phyloP scores from a whole-genome alignment of 2,888 invertebrate species.

The Stegana nigrithorax region DNA sequence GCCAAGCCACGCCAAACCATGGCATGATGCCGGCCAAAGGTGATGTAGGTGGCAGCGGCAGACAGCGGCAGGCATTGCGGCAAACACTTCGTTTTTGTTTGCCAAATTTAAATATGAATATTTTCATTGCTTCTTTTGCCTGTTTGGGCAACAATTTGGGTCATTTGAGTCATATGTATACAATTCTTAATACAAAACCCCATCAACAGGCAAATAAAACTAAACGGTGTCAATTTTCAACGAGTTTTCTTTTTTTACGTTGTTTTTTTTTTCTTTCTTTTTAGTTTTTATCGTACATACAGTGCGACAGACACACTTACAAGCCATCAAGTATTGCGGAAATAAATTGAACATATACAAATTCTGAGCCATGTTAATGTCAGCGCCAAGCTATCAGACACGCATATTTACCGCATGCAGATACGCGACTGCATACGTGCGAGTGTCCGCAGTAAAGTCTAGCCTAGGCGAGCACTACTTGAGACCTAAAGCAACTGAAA shows the following conservation, averaged over 20 bases:
- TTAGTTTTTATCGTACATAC: too few relatives aligned
- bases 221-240: not conserved
- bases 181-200: conserved; percentile 33
- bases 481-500: too few relatives aligned
- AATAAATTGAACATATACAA: conserved; percentile 2
- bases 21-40: too few relatives aligned
- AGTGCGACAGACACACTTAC: too few relatives aligned
- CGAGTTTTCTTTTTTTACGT: not conserved
- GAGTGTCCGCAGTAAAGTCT: too few relatives aligned
- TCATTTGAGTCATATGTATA: conserved; percentile 56
- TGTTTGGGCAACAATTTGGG: conserved; percentile 56
- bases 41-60: not conserved
- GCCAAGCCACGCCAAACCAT: too few relatives aligned
- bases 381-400: conserved; percentile 17
- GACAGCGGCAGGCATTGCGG: not conserved
- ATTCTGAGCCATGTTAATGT: conserved; percentile 17
- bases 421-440: too few relatives aligned
- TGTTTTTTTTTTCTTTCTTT: not conserved
- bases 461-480: not conserved
- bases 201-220: not conserved
- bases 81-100: conserved; percentile 39
- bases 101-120: conserved; percentile 56
- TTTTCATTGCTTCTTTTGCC: conserved; percentile 21
- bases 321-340: too few relatives aligned
- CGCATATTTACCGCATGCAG: not conserved